Evolutionary conservation across 2,888 invertebrate species (phyloP).

Genomic region (Muscina levida): DNA sequence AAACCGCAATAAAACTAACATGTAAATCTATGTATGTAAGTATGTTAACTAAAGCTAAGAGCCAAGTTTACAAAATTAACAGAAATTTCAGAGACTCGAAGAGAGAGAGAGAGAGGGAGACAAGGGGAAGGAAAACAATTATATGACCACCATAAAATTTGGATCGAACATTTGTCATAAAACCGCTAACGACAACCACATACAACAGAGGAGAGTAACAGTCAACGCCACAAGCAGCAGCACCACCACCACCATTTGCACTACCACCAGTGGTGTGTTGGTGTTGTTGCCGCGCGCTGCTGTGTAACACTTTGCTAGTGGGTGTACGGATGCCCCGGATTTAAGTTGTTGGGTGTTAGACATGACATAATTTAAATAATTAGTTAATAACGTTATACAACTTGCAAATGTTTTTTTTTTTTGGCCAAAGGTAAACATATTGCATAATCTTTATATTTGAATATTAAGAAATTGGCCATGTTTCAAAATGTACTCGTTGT

Average conservation of each 20-base stretch:
- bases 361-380: constrained; percentile 57
- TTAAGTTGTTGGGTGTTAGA: constrained; percentile 4
- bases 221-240: too few species aligned
- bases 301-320: too few species aligned
- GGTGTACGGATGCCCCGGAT: too few species aligned
- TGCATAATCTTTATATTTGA: background rate
- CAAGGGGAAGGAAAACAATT: too few species aligned
- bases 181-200: background rate
- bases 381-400: constrained; percentile 51
- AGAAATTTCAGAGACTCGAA: too few species aligned
- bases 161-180: too few species aligned
- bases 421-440: constrained; percentile 2
- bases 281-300: too few species aligned
- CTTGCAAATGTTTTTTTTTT: constrained; percentile 26
- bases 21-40: background rate
- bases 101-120: too few species aligned
- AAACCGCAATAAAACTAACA: too few species aligned
- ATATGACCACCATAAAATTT: too few species aligned
- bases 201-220: background rate
- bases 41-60: background rate
- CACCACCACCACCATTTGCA: too few species aligned
- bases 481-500: constrained; percentile 19
- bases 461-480: constrained; percentile 37
- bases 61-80: background rate
- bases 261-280: too few species aligned